Percentiles rank a stretch among this genome's conserved stretches.
These are phyloP conservation scores for Hyperopisus bebe DNA, from an alignment of 2,113 vertebrate genomes.

Conservation along the genomic window DNA sequence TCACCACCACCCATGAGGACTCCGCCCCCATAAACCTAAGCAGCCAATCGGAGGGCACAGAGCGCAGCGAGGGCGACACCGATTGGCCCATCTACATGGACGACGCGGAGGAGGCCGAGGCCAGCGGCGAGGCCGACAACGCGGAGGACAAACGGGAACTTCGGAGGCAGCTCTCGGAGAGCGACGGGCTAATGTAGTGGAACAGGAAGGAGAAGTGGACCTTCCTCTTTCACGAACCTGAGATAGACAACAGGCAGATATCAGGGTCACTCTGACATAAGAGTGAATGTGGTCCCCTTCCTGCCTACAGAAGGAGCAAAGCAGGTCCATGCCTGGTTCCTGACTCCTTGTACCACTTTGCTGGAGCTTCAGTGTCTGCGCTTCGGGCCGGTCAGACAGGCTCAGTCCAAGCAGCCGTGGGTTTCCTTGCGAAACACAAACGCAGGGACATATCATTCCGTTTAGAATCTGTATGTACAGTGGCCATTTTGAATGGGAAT, in stretches of 20 bases:
- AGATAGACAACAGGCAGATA: background rate
- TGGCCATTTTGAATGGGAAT: background rate
- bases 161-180: constrained; percentile 51
- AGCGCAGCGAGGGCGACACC: constrained; percentile 63
- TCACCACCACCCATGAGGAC: constrained; percentile 77
- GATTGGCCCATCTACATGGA: constrained; percentile 93
- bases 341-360: background rate
- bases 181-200: constrained; percentile 57
- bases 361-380: background rate
- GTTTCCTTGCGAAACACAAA: background rate
- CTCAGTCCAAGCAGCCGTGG: background rate
- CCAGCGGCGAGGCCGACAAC: constrained; percentile 55
- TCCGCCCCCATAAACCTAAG: constrained; percentile 65
- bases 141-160: constrained; percentile 64
- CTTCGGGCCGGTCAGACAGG: background rate
- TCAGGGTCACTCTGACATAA: background rate
- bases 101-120: constrained; percentile 80
- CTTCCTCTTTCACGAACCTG: background rate
- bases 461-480: background rate
- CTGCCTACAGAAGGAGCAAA: background rate
- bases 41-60: constrained; percentile 65
- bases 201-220: background rate
- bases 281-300: background rate
- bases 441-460: background rate
- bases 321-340: background rate